Percentiles rank a stretch among this genome's conserved stretches.
These are phyloP conservation scores for Aegypius monachus DNA, from an alignment of 2,113 vertebrate species.

Conservation along the genomic window DNA sequence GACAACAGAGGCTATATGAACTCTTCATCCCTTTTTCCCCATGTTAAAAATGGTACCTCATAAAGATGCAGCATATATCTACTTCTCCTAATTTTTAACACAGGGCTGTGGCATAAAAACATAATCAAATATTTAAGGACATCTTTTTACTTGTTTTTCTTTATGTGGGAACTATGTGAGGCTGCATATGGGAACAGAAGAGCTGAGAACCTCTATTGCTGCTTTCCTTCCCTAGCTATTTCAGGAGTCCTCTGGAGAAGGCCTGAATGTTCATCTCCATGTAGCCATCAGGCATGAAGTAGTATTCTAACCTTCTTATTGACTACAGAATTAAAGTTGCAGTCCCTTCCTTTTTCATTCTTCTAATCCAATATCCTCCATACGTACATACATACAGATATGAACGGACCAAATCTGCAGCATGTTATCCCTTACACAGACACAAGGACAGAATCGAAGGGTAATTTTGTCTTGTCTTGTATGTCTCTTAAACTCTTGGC, in stretches of 20 bases:
- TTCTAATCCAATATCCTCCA: background rate
- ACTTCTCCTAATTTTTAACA: background rate
- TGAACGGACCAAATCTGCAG: background rate
- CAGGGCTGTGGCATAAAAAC: background rate
- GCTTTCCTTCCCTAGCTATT: background rate
- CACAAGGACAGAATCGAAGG: background rate
- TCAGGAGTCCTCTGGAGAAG: background rate
- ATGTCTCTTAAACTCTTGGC: background rate
- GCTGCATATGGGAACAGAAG: background rate
- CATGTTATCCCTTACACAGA: background rate
- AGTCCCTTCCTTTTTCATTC: background rate
- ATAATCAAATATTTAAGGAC: background rate
- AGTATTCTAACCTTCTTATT: background rate
- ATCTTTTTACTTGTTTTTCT: background rate
- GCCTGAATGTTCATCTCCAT: background rate
- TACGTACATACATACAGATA: background rate
- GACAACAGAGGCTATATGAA: background rate
- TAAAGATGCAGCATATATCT: background rate
- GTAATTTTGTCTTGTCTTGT: background rate
- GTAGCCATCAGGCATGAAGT: background rate
- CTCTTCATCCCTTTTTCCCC: background rate
- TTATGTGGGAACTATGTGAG: background rate
- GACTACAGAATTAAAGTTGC: background rate
- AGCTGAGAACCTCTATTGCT: background rate
- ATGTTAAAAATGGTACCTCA: background rate